Base-by-base conservation (phyloP, 2,888 invertebrate genomes). In the Plebejus melissa region DNA sequence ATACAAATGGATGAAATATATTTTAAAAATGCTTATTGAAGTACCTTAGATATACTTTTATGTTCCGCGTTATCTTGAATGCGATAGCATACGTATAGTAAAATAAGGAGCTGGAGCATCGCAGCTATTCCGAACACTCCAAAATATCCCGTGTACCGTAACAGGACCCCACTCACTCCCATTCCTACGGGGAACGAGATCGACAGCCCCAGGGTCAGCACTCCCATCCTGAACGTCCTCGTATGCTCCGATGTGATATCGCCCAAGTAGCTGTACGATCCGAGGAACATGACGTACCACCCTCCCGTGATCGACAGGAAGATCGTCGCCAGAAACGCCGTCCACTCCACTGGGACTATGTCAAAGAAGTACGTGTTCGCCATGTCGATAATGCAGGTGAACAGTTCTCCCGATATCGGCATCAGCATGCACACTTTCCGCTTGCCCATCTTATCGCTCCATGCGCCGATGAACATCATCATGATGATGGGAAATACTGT, bases 401-500 rank as follows among this genome's bases (percentile, higher is more conserved):
- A 36, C 16, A 58, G 28, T 41, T 75, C 70, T 7, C 75, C 75
- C 9, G 38, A 22, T 50, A 75, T 57, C 22, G 75, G n/a, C 70
- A 58, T 70, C 13, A 75, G 57, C 36, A 70, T 57, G 28, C 70
- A 75, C n/a, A 75, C 28, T 70, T 75, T 75, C 11, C 75, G 36
- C 28, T 54, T 87, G 5, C 94, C 94, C 4, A 94, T 94, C 76
- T 94, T 92, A 81, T 95, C 95, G 78, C 94, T 94, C 95, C 95
- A 95, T 0, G 95, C 94, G 0, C 95, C 95, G n/a, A 95, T 87
- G 75, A 95, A 94, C 6, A 94, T 95, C 28, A 70, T 70, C 57
- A 75, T 58, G 7, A 75, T 28, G 4, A 57, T 28, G 1, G 75
- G 75, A 16, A 75, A 81, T 0, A 91, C 85, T 16, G 94, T 94